phyloP scores from a whole-genome alignment of 2,113 vertebrate genomes.

The Actinemys pallida region DNA sequence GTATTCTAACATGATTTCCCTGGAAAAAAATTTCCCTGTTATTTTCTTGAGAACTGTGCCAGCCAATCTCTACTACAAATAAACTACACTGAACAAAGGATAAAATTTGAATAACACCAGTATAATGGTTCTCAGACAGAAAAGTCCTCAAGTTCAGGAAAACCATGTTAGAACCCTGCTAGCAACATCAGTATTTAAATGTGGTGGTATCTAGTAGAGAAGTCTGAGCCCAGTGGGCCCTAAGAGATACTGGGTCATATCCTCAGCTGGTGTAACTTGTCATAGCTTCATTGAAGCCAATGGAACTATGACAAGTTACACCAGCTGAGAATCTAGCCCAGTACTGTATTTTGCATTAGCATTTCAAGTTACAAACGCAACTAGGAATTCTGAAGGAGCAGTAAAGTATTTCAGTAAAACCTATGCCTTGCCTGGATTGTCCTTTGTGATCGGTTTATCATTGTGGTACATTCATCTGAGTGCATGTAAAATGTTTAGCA shows the following conservation, averaged over 20 bases:
- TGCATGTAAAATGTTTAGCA: not conserved
- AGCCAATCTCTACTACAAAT: conserved; percentile 21
- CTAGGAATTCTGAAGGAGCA: not conserved
- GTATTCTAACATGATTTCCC: not conserved
- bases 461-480: not conserved
- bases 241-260: not conserved
- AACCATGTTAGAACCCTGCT: not conserved
- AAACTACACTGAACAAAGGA: not conserved
- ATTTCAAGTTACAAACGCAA: not conserved
- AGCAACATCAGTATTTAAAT: conserved; percentile 2
- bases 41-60: not conserved
- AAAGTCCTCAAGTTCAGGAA: not conserved
- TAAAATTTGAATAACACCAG: not conserved
- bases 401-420: not conserved
- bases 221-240: not conserved
- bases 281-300: not conserved
- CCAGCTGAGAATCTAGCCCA: not conserved
- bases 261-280: not conserved
- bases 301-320: not conserved
- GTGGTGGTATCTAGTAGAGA: not conserved
- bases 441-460: rapidly evolving
- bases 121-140: not conserved
- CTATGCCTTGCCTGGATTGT: not conserved
- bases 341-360: not conserved
- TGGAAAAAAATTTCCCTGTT: not conserved